Percentiles rank a stretch among this genome's conserved stretches.
These are phyloP conservation scores for Schrankia costaestrigalis DNA, from an alignment of 2,888 invertebrate species.

Conservation along the genomic window DNA sequence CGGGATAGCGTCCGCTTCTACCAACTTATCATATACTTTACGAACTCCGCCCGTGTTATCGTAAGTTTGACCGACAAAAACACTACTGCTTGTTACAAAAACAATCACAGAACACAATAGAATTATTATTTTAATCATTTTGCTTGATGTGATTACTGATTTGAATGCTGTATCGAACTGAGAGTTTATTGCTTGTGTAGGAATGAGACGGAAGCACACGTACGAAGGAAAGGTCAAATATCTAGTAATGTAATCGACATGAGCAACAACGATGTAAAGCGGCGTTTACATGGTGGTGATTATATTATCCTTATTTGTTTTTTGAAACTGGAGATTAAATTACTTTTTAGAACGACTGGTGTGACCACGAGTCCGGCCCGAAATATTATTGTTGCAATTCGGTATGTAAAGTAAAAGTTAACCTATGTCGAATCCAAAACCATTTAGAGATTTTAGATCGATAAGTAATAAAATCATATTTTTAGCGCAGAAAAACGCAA, in stretches of 20 bases:
- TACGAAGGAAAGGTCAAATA: slow-evolving; percentile 28
- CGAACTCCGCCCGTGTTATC: slow-evolving; percentile 43
- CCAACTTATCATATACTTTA: slow-evolving; percentile 42
- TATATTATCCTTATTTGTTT: neutral
- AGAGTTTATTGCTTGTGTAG: slow-evolving; percentile 11
- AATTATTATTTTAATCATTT: slow-evolving; percentile 27
- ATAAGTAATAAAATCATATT: no score
- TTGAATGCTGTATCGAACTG: slow-evolving; percentile 11
- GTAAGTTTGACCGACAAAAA: slow-evolving; percentile 48
- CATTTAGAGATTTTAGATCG: no score
- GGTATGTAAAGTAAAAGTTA: no score
- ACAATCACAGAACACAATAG: slow-evolving; percentile 11
- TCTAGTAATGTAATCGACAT: slow-evolving; percentile 15
- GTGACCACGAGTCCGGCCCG: neutral
- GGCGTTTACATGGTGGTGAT: slow-evolving; percentile 21
- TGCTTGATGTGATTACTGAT: slow-evolving; percentile 4
- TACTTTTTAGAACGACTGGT: neutral
- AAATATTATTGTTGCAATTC: neutral
- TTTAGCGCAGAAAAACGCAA: no score
- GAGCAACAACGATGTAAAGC: slow-evolving; percentile 6
- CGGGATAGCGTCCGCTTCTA: slow-evolving; percentile 39
- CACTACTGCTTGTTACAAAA: slow-evolving; percentile 30
- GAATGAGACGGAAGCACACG: slow-evolving; percentile 18
- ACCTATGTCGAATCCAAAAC: no score
- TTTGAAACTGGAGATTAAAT: neutral